These are phyloP conservation scores for Takifugu ocellatus DNA, from an alignment of 2,797 vertebrate species.

Conservation along the genomic window DNA sequence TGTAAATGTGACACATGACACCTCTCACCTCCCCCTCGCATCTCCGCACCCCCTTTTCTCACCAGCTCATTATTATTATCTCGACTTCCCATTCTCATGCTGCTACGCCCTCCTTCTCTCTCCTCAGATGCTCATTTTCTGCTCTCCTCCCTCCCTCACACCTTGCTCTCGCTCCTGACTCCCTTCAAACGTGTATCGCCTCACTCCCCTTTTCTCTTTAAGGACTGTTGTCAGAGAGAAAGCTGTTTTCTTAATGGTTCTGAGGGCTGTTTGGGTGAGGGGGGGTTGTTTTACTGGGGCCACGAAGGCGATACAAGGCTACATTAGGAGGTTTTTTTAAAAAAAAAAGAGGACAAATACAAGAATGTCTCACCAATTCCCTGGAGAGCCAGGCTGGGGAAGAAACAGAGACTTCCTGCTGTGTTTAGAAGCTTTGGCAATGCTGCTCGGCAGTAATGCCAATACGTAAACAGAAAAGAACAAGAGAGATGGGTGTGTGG, in stretches of 20 bases:
- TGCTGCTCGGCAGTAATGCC: constrained; percentile 31
- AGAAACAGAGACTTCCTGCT: constrained; percentile 47
- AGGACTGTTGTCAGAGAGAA: constrained; percentile 32
- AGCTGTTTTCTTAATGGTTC: constrained; percentile 12
- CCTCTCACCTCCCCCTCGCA: constrained; percentile 36
- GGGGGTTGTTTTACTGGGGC: constrained; percentile 21
- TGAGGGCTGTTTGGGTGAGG: background rate
- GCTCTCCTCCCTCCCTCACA: constrained; percentile 1
- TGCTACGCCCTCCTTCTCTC: constrained; percentile 1
- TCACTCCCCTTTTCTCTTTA: constrained; percentile 8
- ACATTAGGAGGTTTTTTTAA: constrained; percentile 28
- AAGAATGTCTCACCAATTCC: constrained; percentile 42
- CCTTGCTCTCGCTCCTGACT: constrained; percentile 2
- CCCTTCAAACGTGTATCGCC: background rate
- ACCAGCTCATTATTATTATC: constrained; percentile 28
- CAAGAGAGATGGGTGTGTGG: constrained; percentile 9
- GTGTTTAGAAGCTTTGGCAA: constrained; percentile 50
- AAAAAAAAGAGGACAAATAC: constrained; percentile 54
- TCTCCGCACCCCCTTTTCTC: constrained; percentile 21
- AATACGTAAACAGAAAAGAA: constrained; percentile 27
- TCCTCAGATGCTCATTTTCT: constrained; percentile 14
- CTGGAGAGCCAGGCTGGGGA: constrained; percentile 43
- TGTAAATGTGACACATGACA: constrained; percentile 64
- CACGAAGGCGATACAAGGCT: constrained; percentile 16
- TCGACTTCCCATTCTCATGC: constrained; percentile 17